Base-by-base conservation (phyloP, 2,888 invertebrate genomes). In the Nasonia oneida region DNA sequence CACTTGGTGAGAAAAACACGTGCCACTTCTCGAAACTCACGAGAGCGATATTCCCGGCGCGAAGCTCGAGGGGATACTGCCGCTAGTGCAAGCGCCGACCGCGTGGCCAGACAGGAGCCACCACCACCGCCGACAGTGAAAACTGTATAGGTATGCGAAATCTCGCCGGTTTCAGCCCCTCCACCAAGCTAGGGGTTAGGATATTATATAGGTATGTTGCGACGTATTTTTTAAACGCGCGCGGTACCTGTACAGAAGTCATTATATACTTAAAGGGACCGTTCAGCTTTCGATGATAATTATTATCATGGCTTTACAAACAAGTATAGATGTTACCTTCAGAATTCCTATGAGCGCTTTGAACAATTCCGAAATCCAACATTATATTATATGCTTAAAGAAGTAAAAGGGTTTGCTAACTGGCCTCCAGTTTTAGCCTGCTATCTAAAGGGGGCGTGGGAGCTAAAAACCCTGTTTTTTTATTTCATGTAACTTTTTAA, bases 21-120 rank as follows among this genome's bases (percentile, higher is more conserved):
- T 57, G 57, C 57, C 12, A 29, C 33, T 76, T n/a, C 12, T 18
- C 23, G 53, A 61, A 33, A 61, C 10, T 39, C 64, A 47, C 78
- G 47, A n/a, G 14, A 64, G 23, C 64, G 64, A 61, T 42, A n/a
- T 39, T 78, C 78, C 64, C 78, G 78, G 23, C 64, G 42, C 78
- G 78, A 64, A 12, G 42, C 23, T 64, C 64, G 78, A 42, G 64
- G 23, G 42, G 64, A 39, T 64, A 78, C 78, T 78, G 78, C 78
- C 4, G 37, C 29, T 29, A 37, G 37, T 37, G 37, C 37, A 5
- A 37, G 37, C 4, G 37, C 37, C 64, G 57, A 57, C 78, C 78
- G 78, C 78, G 42, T 78, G 78, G 78, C 42, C 18, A 15, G 37
- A 15, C 61, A 14, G 10, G 70, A 77, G 67, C 67, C 67, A 47